Base-by-base conservation (phyloP, 2,888 invertebrate species). In the Rotaria macrura region DNA sequence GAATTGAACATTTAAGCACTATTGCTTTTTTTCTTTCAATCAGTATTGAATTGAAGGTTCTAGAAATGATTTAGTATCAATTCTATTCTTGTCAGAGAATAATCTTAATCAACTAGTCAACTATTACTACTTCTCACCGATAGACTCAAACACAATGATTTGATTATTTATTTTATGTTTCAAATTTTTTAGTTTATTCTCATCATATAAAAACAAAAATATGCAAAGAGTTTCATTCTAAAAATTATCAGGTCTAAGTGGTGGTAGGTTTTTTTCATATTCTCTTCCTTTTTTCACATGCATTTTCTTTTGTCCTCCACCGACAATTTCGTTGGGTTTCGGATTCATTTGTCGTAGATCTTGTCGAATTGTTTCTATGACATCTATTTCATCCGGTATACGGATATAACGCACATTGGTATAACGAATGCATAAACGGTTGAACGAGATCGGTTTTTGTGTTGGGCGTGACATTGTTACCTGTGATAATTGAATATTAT, bases 221-320 rank as follows among this genome's bases (percentile, higher is more conserved):
- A 20, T 20, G 9, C 3, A 9, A 49, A 49, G 17, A 57, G 29
- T 12, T 9, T 57, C 9, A 65, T 43, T 79, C 12, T 79, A 43
- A n/a, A 25, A 79, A 79, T 79, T n/a, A 40, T 79, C 43, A 43
- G 79, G 43, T 25, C 79, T 40, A n/a, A 79, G 43, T 79, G 79
- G 79, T 43, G 43, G 40, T 79, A 79, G 25, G n/a, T 79, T 40
- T 43, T 25, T 43, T 79, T 43, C 43, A n/a, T 79, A 43, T 43
- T 79, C 43, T 79, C 3, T 43, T n/a, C 43, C 79, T 43, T 43
- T 79, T 43, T 25, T 40, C 1, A 43, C 43, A n/a, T 43, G 25
- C 43, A n/a, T 79, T 79, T 79, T 79, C 79, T 79, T 79, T n/a
- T 79, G 79, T 43, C 43, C 79, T 23, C 79, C 79, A 79, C 79